Evolutionary conservation across 1,140 invertebrate genomes (phyloP).

Genomic region (Zophobas atratus): DNA sequence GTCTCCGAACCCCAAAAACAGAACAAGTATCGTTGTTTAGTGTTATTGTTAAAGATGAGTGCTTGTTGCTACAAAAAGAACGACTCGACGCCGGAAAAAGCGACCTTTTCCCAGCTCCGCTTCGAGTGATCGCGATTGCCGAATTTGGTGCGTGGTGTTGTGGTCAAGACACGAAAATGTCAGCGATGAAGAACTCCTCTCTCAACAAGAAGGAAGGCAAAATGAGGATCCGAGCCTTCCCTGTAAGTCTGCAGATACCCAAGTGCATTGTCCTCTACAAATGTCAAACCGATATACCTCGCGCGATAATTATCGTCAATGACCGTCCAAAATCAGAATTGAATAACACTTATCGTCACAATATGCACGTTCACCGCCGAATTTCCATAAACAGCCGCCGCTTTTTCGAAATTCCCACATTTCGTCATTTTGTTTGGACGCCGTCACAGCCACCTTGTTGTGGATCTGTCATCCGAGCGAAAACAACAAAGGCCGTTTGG

Average conservation of each 20-base stretch:
- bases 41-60: slow-evolving; percentile 38
- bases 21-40: slow-evolving; percentile 19
- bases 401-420: not conserved
- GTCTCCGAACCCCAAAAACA: slow-evolving; percentile 18
- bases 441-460: not conserved
- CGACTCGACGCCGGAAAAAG: slow-evolving; percentile 16
- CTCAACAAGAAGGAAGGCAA: slow-evolving; percentile 92
- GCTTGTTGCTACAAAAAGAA: slow-evolving; percentile 27
- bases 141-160: slow-evolving; percentile 41
- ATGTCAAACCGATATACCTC: slow-evolving; percentile 45
- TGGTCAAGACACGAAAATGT: slow-evolving; percentile 39
- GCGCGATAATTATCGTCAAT: slow-evolving; percentile 32
- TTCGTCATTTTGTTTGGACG: not conserved
- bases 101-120: slow-evolving; percentile 14
- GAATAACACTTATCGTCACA: slow-evolving; percentile 28
- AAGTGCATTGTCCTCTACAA: slow-evolving; percentile 53
- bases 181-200: slow-evolving; percentile 80
- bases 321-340: slow-evolving; percentile 15
- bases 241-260: slow-evolving; percentile 78
- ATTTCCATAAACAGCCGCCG: slow-evolving; percentile 17
- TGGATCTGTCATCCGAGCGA: too few relatives aligned
- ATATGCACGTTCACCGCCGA: slow-evolving; percentile 7
- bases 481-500: too few relatives aligned
- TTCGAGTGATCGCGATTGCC: slow-evolving; percentile 32
- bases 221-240: slow-evolving; percentile 97